Evolutionary conservation across 2,797 vertebrate genomes (phyloP).

Genomic region (Intellagama lesueurii): DNA sequence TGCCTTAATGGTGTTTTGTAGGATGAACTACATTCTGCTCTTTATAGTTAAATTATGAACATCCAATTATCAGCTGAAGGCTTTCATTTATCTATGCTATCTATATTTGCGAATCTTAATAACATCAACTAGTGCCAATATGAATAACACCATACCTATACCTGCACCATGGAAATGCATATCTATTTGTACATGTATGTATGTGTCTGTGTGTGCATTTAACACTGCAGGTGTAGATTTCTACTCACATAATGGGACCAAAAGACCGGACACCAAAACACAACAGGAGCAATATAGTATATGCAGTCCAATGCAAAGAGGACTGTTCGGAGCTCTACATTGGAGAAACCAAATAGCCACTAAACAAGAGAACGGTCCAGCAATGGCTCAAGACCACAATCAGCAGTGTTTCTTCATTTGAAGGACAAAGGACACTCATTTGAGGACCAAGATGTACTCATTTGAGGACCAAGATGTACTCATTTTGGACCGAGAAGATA

Average conservation of each 20-base stretch:
- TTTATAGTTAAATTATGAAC: conserved; percentile 27
- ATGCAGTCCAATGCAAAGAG: too few species aligned
- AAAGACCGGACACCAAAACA: too few species aligned
- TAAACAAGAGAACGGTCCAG: too few species aligned
- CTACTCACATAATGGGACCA: neutral
- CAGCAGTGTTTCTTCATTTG: too few species aligned
- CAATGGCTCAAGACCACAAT: too few species aligned
- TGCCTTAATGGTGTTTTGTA: neutral
- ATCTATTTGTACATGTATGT: neutral
- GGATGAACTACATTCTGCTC: neutral
- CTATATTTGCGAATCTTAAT: neutral
- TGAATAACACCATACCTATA: neutral
- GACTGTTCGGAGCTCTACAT: too few species aligned
- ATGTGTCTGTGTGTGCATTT: neutral
- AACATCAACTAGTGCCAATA: neutral
- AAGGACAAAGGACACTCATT: too few species aligned
- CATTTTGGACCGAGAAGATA: too few species aligned
- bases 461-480: too few species aligned
- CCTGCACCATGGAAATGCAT: neutral
- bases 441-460: too few species aligned
- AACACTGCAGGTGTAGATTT: neutral
- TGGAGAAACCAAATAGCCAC: too few species aligned
- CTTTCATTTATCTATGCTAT: neutral
- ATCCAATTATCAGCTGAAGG: neutral
- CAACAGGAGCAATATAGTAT: too few species aligned